Evolutionary conservation across 2,888 invertebrate genomes (phyloP).

Genomic region (Pycnomerus fuliginosus): DNA sequence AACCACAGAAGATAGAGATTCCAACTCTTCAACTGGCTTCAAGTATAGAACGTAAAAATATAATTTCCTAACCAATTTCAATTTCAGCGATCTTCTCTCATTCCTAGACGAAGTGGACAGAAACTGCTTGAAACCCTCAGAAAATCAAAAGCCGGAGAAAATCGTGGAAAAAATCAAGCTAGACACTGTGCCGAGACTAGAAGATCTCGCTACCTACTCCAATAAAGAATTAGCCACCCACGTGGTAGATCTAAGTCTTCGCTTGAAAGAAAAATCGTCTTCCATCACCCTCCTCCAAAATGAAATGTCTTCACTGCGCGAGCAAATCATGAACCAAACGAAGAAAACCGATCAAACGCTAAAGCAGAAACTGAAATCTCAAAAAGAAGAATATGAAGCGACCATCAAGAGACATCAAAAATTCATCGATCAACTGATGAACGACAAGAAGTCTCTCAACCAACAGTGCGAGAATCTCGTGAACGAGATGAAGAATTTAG

Average conservation of each 20-base stretch:
- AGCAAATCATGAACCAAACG: constrained; percentile 50
- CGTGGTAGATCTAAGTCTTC: constrained; percentile 61
- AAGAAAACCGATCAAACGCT: constrained; percentile 50
- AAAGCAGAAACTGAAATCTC: constrained; percentile 55
- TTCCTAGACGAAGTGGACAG: constrained; percentile 66
- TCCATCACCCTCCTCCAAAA: constrained; percentile 61
- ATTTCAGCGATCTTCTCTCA: constrained; percentile 63
- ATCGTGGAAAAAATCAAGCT: not conserved
- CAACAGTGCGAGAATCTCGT: constrained; percentile 72
- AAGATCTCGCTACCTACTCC: constrained; percentile 58
- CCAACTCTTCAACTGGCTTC: too few species aligned
- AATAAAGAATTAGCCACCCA: constrained; percentile 63
- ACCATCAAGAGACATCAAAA: constrained; percentile 76
- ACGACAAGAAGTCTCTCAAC: constrained; percentile 75
- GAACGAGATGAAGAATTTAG: constrained; percentile 64
- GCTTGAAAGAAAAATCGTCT: constrained; percentile 62
- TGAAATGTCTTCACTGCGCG: constrained; percentile 60
- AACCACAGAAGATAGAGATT: too few species aligned
- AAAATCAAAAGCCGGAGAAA: not conserved
- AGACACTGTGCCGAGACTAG: constrained; percentile 51
- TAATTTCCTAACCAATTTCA: too few species aligned
- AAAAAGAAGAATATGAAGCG: constrained; percentile 71
- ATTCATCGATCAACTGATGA: constrained; percentile 79
- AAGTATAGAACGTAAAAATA: too few species aligned
- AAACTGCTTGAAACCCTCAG: constrained; percentile 43